phyloP scores from a whole-genome alignment of 2,888 invertebrate genomes.

The Zonitis immaculata region DNA sequence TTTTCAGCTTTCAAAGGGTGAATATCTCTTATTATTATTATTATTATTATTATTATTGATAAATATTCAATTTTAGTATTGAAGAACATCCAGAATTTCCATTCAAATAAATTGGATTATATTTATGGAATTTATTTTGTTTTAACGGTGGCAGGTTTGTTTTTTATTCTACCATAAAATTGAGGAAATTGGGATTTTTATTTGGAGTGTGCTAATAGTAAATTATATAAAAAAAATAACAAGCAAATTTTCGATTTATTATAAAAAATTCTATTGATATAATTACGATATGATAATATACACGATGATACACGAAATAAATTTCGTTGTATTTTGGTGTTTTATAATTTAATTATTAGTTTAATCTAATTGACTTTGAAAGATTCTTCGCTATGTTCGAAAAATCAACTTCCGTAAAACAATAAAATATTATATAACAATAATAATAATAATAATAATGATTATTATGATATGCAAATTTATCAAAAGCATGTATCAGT shows the following conservation, averaged over 20 bases:
- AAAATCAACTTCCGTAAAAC: too few species aligned
- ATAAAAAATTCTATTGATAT: conserved; percentile 17
- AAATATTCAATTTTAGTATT: conserved; percentile 24
- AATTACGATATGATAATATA: conserved; percentile 14
- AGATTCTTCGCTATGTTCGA: too few species aligned
- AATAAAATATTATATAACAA: background rate
- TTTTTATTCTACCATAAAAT: too few species aligned
- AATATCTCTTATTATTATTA: too few species aligned
- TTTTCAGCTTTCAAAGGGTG: conserved; percentile 66
- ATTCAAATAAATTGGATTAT: conserved; percentile 19
- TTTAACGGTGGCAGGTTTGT: too few species aligned
- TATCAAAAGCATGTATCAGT: conserved; percentile 11
- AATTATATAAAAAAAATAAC: too few species aligned
- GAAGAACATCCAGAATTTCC: conserved; percentile 37
- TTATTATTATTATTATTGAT: too few species aligned
- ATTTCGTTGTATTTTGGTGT: conserved; percentile 21
- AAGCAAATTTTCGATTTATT: background rate
- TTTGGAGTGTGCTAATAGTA: too few species aligned
- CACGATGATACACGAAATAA: conserved; percentile 7
- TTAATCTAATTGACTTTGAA: conserved; percentile 17
- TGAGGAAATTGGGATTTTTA: too few species aligned
- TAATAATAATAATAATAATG: background rate
- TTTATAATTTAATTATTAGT: conserved; percentile 14
- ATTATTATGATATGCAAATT: conserved; percentile 18
- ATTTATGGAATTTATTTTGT: too few species aligned